Base-by-base conservation (phyloP, 2,797 vertebrate species). In the Sparus aurata region DNA sequence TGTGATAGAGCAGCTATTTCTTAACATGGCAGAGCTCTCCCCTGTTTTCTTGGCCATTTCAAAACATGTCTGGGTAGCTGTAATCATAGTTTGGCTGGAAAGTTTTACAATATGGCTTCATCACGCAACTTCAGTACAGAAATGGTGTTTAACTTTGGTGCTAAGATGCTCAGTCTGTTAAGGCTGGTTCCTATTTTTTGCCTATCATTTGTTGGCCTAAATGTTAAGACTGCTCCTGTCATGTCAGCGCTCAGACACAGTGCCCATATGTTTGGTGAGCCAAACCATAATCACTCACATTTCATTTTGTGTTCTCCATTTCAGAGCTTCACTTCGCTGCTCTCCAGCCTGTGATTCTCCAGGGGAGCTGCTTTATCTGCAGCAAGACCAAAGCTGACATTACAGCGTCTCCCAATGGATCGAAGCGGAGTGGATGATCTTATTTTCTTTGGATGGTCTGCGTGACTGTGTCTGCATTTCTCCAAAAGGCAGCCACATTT, bases 321-420 rank as follows among this genome's bases (percentile, higher is more conserved):
- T 83, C 81, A 83, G 91, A 86, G 66, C 62, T 45, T 60, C 53
- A 60, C 65, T 71, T 22, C 13, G 22, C 76, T 58, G 49, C 45
- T 78, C 63, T 78, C 58, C 78, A 61, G 75, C 63, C 82, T 71
- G 77, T 2, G 58, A 57, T 69, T 82, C 80, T 83, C 70, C 75
- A n/a, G 63, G 68, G 86, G 66, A 75, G 82, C 80, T 62, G 62
- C 64, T 82, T 73, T 57, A 77, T 84, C 84, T 77, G 75, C 65
- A 61, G 60, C 55, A 23, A 69, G 74, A 59, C 75, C n/a, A 30
- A 75, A 84, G 84, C 80, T 77, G 80, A 77, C 75, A 50, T 71
- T 63, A 74, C 85, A 77, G 63, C 61, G 72, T 87, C 64, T 75
- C 41, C 79, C 74, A 13, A 67, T 79, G 82, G 86, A 87, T 81